phyloP scores from a whole-genome alignment of 2,113 vertebrate species.

The Ceyx margarethae region DNA sequence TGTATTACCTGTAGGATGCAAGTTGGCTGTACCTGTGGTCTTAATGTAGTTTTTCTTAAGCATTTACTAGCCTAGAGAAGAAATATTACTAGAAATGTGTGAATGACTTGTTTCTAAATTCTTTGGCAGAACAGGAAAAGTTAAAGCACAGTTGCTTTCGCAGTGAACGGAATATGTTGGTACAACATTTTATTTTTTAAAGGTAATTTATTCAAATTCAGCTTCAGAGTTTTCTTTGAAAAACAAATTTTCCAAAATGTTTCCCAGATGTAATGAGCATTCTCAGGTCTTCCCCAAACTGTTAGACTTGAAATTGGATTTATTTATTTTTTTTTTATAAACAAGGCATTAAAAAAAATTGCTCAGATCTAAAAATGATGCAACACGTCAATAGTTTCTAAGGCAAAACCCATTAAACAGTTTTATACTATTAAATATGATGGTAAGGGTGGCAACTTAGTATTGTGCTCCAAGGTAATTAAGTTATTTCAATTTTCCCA shows the following conservation, averaged over 20 bases:
- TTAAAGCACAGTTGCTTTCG: not conserved
- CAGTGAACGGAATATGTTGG: not conserved
- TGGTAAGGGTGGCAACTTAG: not conserved
- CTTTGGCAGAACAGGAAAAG: not conserved
- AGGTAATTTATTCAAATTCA: not conserved
- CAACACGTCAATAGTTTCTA: not conserved
- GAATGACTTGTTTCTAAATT: not conserved
- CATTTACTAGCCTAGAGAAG: not conserved
- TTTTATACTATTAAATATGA: slow-evolving; percentile 17
- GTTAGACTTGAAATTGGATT: not conserved
- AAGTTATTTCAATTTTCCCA: slow-evolving; percentile 40
- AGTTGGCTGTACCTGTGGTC: not conserved
- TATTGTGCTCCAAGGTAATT: slow-evolving; percentile 9
- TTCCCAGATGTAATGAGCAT: not conserved
- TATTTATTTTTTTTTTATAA: slow-evolving; percentile 9
- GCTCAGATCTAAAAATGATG: not conserved
- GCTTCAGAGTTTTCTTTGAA: not conserved
- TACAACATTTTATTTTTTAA: not conserved
- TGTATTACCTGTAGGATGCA: not conserved
- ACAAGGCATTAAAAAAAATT: not conserved
- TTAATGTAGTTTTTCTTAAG: not conserved
- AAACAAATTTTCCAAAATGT: not conserved
- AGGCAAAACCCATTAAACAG: not conserved
- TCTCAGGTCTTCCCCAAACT: not conserved
- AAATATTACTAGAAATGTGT: not conserved